Evolutionary conservation across 2,797 vertebrate species (phyloP), one percentile per base, ranked within the genome.

Genomic region (Microtus obscurus): DNA sequence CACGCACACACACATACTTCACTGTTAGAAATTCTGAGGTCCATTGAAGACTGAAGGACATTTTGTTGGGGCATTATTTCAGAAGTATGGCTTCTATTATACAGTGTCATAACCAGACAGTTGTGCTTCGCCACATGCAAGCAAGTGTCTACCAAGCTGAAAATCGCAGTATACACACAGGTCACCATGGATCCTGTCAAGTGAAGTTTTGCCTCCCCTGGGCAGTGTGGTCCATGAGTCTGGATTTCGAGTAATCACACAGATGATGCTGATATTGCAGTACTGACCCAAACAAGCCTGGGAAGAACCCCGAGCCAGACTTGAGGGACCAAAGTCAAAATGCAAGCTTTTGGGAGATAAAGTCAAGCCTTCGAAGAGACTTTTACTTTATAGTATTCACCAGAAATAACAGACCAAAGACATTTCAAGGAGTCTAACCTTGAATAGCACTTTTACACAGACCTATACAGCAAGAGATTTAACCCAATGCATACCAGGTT

Each of bases 51-150:
- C 77, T 90, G 51, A 65, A 78, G 81, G 90, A 80, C 29, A 43
- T 92, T 81, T 51, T 69, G 6, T 74, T 53, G 27, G 79, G 59
- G 45, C 85, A 71, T 96, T 63, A 71, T 95, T 87, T 77, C 13
- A 82, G 23, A 37, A 81, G 29, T 63, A 8, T 78, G 5, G 37
- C 37, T 90, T 34, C 51, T 87, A 14, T 67, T 67, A 78, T 11
- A 48, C 31, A 77, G 53, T 17, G 5, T 71, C 56, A 43, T 31
- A 23, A 80, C 23, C 10, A 73, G 43, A 63, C 19, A 89, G 51
- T 10, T 16, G 73, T 25, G 74, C 21, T 92, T 89, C 80, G 40
- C 40, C 48, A 76, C 51, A 19, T 76, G 25, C 23, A 80, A 89
- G 9, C 43, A 59, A 77, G 34, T 71, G 11, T 87, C 43, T 95